Base-by-base conservation (phyloP, 2,888 invertebrate species). In the Sinhomidia bicolor region DNA sequence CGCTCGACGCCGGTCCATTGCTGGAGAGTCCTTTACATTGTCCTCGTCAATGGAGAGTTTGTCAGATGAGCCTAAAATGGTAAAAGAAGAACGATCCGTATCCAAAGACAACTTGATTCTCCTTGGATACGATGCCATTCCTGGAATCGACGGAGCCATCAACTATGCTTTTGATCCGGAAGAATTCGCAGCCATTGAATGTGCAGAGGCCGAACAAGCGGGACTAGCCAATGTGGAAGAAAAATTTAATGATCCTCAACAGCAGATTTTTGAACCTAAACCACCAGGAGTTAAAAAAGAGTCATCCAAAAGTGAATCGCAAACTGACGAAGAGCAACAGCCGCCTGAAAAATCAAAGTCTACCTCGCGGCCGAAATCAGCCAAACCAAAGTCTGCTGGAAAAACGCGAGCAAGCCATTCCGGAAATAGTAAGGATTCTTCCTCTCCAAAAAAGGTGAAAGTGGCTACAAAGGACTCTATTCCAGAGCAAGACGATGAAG, bases 81-180 rank as follows among this genome's bases (percentile, higher is more conserved):
- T 94, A 94, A 0, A 51, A 32, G 41, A 68, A 20, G 32, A 47
- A 29, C 65, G 6, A 29, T 60, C 85, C 1, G 3, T 29, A n/a
- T 85, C 85, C 9, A 62, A 68, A 41, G 85, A 85, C 1, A 85
- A 85, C n/a, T 54, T 74, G 23, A 26, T 78, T n/a, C 51, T 85
- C 14, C 79, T 85, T 10, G 85, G 85, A 5, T 85, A 85, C 20
- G 85, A 85, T 26, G 85, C 79, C 17, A 85, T 85, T 23, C 74
- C 83, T 10, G 74, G 78, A n/a, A 85, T 85, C 41, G 86, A 85
- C 17, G 87, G 89, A n/a, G 90, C 87, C 51, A 89, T 91, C n/a
- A 91, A 91, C 23, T 91, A 90, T 71, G 91, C 91, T 26, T 91
- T 91, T 71, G 91, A 91, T 54, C 91, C 91, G 0, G 91, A 91